Conservation (phyloP, 1,140 invertebrate species). For the Tetranychus cinnabarinus region DNA sequence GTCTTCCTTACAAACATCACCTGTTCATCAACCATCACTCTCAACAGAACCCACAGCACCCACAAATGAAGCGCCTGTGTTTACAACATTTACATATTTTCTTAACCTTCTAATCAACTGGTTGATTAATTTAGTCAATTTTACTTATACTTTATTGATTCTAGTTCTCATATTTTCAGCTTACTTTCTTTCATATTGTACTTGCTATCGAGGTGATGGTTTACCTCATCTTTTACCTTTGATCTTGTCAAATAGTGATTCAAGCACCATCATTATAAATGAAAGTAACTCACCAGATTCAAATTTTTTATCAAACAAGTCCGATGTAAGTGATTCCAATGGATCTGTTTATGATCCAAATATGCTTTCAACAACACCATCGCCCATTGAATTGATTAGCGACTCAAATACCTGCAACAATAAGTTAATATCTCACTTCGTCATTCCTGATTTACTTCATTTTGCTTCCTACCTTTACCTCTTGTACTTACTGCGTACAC, state of each 20-base stretch:
- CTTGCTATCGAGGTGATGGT: constrained; percentile 11
- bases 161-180: constrained; percentile 6
- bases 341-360: no score
- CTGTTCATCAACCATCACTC: background rate
- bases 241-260: background rate
- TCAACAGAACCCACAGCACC: no score
- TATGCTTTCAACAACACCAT: no score
- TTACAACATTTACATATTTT: no score
- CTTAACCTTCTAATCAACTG: no score
- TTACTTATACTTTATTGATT: constrained; percentile 2
- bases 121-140: constrained; percentile 1
- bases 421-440: constrained; percentile 2
- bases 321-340: no score
- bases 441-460: constrained; percentile 11
- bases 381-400: background rate
- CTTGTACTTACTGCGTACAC: constrained; percentile 5
- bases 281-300: no score
- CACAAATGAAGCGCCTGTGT: no score
- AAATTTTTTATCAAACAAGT: no score
- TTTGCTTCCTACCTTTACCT: constrained; percentile 7
- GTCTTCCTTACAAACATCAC: background rate
- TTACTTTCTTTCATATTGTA: constrained; percentile 10
- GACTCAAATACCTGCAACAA: background rate
- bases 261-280: background rate
- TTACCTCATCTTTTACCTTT: constrained; percentile 1